Evolutionary conservation across 2,888 invertebrate genomes (phyloP).

Genomic region (Stictocephala bisonia): DNA sequence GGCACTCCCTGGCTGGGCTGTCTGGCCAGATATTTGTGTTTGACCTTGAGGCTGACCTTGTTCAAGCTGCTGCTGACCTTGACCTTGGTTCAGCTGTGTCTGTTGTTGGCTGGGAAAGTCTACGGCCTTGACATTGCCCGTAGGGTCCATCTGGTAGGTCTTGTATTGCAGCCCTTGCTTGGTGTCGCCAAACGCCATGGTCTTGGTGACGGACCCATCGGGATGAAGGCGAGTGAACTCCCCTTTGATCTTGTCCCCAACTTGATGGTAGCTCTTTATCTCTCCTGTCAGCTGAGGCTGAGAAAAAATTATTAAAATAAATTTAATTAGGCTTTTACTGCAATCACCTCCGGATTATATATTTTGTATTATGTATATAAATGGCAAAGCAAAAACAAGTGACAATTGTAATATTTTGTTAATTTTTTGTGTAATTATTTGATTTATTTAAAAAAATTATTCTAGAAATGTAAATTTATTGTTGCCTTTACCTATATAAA

Average conservation of each 20-base stretch:
- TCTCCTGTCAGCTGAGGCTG: conserved; percentile 16
- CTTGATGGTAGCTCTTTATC: conserved; percentile 7
- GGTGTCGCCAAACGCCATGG: conserved; percentile 9
- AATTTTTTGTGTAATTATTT: too few species aligned
- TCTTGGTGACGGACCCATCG: conserved; percentile 5
- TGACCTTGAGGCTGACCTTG: neutral
- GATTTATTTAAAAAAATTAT: too few species aligned
- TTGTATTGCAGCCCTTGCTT: conserved; percentile 22
- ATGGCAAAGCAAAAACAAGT: too few species aligned
- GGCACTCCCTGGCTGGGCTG: neutral
- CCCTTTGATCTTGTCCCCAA: conserved; percentile 8
- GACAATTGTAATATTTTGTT: too few species aligned
- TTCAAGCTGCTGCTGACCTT: neutral
- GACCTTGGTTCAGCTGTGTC: neutral
- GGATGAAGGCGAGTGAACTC: conserved; percentile 9
- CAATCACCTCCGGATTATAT: too few species aligned
- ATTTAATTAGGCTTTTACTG: neutral
- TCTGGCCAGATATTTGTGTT: too few species aligned
- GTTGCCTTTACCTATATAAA: too few species aligned
- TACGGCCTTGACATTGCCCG: conserved; percentile 6
- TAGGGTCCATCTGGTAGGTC: conserved; percentile 21
- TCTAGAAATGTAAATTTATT: too few species aligned
- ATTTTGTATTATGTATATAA: too few species aligned
- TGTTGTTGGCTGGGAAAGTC: neutral
- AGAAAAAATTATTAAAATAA: neutral